phyloP scores from a whole-genome alignment of 1,140 invertebrate genomes.

The Leptonema lineaticorne region DNA sequence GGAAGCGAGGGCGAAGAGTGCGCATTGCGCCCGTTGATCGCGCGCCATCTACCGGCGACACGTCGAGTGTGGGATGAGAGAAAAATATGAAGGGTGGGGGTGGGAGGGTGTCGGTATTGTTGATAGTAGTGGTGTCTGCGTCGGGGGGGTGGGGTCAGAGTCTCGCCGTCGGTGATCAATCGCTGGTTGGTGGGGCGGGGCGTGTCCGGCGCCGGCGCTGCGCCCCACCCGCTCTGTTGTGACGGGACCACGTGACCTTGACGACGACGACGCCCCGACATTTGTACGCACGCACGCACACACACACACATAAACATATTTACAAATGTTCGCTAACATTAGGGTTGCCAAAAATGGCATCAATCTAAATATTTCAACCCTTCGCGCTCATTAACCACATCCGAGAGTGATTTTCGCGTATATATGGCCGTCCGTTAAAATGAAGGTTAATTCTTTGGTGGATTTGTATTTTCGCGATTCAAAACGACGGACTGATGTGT shows the following conservation, averaged over 20 bases:
- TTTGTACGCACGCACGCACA: not conserved
- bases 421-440: not conserved
- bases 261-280: not conserved
- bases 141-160: not conserved
- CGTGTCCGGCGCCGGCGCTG: slow-evolving; percentile 1
- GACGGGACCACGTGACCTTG: not conserved
- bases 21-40: no score
- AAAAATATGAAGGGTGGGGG: not conserved
- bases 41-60: no score
- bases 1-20: no score
- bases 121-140: not conserved
- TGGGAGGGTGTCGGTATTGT: not conserved
- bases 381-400: no score
- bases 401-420: not conserved
- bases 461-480: not conserved
- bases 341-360: no score
- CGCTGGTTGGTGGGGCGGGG: not conserved
- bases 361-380: no score
- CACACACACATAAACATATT: not conserved
- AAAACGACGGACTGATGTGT: not conserved
- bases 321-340: not conserved
- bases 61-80: no score
- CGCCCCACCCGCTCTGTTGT: slow-evolving; percentile 5
- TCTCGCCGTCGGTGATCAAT: not conserved
- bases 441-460: not conserved